Evolutionary conservation across 2,797 vertebrate species (phyloP).

Genomic region (Sorex maritimensis): DNA sequence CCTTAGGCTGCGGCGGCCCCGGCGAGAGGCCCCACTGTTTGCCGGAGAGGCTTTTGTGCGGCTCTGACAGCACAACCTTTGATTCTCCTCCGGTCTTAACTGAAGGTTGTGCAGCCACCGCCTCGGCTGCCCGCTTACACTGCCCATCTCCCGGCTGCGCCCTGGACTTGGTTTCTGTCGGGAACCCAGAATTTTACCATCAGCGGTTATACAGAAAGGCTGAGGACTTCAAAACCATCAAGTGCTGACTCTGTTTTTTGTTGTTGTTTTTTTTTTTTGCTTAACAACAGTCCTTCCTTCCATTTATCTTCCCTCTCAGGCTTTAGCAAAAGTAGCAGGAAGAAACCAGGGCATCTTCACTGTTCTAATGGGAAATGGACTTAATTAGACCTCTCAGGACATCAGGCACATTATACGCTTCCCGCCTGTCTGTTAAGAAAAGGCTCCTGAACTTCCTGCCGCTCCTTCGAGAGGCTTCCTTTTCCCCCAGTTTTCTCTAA

Average conservation of each 20-base stretch:
- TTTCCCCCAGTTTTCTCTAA: not conserved
- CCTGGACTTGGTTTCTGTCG: constrained; percentile 15
- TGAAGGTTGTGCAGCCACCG: constrained; percentile 14
- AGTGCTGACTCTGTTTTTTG: not conserved
- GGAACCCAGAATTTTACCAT: constrained; percentile 8
- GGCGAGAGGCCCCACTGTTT: not conserved
- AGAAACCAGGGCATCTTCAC: not conserved
- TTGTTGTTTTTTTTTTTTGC: not conserved
- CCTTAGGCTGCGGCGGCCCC: not conserved
- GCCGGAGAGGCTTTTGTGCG: not conserved
- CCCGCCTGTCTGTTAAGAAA: not conserved
- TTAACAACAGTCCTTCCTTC: constrained; percentile 1
- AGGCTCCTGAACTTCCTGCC: constrained; percentile 1
- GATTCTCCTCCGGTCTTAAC: constrained; percentile 14
- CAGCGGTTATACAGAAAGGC: not conserved
- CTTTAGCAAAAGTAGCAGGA: constrained; percentile 11
- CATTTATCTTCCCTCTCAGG: not conserved
- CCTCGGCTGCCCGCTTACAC: not conserved
- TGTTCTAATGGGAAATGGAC: not conserved
- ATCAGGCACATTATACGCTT: not conserved
- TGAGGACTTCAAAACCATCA: constrained; percentile 34
- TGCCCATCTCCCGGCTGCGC: not conserved
- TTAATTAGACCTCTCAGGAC: not conserved
- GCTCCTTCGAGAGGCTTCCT: not conserved
- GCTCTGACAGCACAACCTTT: not conserved